These are phyloP conservation scores for Drosophila meridionalis DNA, from an alignment of 2,888 invertebrate genomes.

Conservation along the genomic window DNA sequence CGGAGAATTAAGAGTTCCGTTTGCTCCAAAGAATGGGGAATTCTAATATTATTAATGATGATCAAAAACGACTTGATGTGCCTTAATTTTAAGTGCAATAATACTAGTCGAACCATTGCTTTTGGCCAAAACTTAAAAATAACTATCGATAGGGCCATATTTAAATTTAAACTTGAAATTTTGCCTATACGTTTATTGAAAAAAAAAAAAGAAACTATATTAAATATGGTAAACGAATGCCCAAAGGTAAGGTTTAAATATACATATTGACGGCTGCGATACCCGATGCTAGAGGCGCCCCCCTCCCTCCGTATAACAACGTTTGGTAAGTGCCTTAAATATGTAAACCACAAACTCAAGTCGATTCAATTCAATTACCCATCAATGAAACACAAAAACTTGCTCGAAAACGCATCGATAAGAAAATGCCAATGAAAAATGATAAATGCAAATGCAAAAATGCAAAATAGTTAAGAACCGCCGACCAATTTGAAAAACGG, in stretches of 20 bases:
- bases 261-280: conserved; percentile 80
- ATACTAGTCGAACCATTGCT: conserved; percentile 6
- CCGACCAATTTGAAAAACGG: conserved; percentile 40
- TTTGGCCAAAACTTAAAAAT: conserved; percentile 29
- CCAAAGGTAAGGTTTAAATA: conserved; percentile 83
- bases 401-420: conserved; percentile 70
- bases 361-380: conserved; percentile 44
- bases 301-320: conserved; percentile 80
- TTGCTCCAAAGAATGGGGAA: conserved; percentile 16
- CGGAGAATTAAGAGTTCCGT: conserved; percentile 27
- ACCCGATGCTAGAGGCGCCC: conserved; percentile 73
- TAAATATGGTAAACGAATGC: conserved; percentile 41
- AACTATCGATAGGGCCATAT: conserved; percentile 19
- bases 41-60: conserved; percentile 9
- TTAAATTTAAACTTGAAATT: conserved; percentile 50
- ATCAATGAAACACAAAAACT: conserved; percentile 53
- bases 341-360: conserved; percentile 61
- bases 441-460: conserved; percentile 28
- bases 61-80: conserved; percentile 6
- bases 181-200: conserved; percentile 43
- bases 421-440: conserved; percentile 45
- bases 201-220: conserved; percentile 12
- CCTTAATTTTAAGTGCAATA: conserved; percentile 6
- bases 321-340: conserved; percentile 84
- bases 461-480: conserved; percentile 40